Percentiles rank a stretch among this genome's conserved stretches.
phyloP scores from a whole-genome alignment of 2,797 vertebrate genomes.

The Delichon dasypus region DNA sequence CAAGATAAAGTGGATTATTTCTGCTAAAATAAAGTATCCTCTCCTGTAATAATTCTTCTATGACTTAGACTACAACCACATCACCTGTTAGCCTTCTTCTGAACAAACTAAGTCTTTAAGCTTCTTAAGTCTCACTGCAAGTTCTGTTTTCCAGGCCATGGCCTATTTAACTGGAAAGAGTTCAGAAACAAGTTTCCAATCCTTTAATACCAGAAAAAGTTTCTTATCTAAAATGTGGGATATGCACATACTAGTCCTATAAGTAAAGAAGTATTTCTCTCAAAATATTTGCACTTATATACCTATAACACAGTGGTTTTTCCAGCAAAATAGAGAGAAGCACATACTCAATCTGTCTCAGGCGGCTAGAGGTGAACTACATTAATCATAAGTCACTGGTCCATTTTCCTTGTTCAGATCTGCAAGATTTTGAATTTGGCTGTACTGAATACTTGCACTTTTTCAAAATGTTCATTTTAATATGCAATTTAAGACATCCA shows the following conservation, averaged over 20 bases:
- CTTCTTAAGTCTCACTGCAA: slow-evolving; percentile 25
- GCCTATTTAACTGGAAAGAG: slow-evolving; percentile 23
- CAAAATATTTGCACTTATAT: background rate
- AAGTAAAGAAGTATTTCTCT: background rate
- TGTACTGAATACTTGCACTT: background rate
- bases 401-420: background rate
- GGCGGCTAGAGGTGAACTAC: background rate
- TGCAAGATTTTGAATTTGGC: background rate
- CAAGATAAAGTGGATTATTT: background rate
- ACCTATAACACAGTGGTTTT: background rate
- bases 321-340: background rate
- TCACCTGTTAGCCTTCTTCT: slow-evolving; percentile 25
- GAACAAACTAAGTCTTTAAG: slow-evolving; percentile 42
- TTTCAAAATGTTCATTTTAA: background rate
- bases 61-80: background rate
- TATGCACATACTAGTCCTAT: background rate
- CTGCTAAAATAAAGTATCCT: background rate
- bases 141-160: slow-evolving; percentile 20
- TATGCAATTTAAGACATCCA: background rate
- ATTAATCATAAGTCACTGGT: background rate
- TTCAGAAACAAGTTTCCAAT: slow-evolving; percentile 13
- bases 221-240: background rate
- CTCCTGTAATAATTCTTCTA: background rate
- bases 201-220: background rate
- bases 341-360: background rate